Conservation (phyloP, 2,797 vertebrate genomes). For the Pteropus rufus region DNA sequence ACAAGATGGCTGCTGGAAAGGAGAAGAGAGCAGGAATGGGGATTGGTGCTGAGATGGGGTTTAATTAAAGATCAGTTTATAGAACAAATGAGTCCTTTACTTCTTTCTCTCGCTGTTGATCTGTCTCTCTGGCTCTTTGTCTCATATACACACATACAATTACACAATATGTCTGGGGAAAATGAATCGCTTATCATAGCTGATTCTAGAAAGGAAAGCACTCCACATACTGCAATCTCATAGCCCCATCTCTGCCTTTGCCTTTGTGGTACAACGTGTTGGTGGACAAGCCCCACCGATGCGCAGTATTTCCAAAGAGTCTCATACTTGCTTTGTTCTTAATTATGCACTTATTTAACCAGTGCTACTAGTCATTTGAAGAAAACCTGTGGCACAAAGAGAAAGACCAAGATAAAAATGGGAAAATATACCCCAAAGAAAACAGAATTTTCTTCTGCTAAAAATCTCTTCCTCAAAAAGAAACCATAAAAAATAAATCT, state of each 20-base stretch:
- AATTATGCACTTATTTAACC: not conserved
- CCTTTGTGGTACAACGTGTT: accelerated
- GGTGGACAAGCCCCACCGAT: not conserved
- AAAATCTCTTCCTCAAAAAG: not conserved
- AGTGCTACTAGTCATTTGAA: not conserved
- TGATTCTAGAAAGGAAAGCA: not conserved
- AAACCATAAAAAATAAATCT: not conserved
- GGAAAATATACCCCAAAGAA: not conserved
- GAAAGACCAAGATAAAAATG: not conserved
- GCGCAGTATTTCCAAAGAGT: not conserved
- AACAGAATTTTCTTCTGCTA: not conserved
- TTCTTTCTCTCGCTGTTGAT: not conserved
- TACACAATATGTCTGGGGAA: not conserved
- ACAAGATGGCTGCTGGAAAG: not conserved
- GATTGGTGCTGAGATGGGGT: not conserved
- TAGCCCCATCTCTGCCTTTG: accelerated
- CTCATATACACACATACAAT: not conserved
- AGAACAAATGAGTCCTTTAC: not conserved
- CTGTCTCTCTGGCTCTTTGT: not conserved
- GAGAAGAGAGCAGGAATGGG: not conserved
- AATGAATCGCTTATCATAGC: not conserved
- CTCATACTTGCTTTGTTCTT: not conserved
- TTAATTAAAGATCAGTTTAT: not conserved
- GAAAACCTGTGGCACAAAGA: not conserved
- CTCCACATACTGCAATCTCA: not conserved